Base-by-base conservation (phyloP, 2,797 vertebrate genomes). In the Myotis daubentonii region DNA sequence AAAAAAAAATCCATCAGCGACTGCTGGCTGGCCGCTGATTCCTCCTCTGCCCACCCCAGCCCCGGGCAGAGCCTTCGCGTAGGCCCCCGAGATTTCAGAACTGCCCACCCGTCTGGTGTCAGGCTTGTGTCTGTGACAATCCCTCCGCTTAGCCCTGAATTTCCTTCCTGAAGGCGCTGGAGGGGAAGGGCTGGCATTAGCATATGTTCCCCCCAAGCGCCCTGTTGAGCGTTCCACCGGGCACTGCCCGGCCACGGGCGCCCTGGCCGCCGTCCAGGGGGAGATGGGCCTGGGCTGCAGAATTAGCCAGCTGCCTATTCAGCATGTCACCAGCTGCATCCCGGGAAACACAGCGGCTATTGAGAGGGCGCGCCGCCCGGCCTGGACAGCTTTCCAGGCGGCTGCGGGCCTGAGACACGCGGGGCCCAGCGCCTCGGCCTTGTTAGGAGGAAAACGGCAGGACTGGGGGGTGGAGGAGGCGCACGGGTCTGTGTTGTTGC, bases 21-120 rank as follows among this genome's bases (percentile, higher is more conserved):
- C 98, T 98, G 97, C 97, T 97, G 98, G 97, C 98, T 98, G 98
- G 98, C 98, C 98, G 98, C 98, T 98, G 98, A 99, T 98, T 98
- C 20, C 7, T 4, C 22, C 98, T 98, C 98, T 98, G 98, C 94
- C 97, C 97, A 97, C 97, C 97, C 98, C 97, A 97, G 97, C 93
- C 97, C 98, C 98, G 98, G 98, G 98, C 98, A 98, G 98, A 98
- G 98, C 97, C 97, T 98, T 71, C 95, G 95, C 98, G 98, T 87
- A 98, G 99, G 98, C 98, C 98, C 98, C 99, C 97, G 99, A 99
- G 99, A 98, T 98, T 98, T 98, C 98, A 97, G 98, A 98, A 97
- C 98, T 98, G 98, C 99, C 98, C 98, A 99, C 99, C 99, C 99
- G 99, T 99, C 99, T 99, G 99, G 99, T 99, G 98, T 98, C 98